Evolutionary conservation across 2,888 invertebrate genomes (phyloP).

Genomic region (Hirtodrosophila trivittata): DNA sequence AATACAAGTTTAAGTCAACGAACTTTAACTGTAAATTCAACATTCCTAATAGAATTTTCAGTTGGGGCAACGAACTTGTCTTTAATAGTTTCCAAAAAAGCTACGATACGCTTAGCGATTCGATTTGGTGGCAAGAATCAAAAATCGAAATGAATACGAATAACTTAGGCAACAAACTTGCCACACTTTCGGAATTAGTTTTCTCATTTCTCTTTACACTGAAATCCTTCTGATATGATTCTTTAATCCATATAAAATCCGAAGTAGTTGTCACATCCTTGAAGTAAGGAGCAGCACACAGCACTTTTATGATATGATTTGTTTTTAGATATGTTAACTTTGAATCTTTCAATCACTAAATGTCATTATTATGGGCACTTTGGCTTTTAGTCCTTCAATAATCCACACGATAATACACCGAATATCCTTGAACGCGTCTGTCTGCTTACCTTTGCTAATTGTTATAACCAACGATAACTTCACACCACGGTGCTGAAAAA

Average conservation of each 20-base stretch:
- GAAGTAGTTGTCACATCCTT: slow-evolving; percentile 49
- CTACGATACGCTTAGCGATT: slow-evolving; percentile 1
- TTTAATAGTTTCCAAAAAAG: neutral
- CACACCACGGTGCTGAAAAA: too few relatives aligned
- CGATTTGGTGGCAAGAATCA: too few relatives aligned
- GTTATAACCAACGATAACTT: slow-evolving; percentile 39
- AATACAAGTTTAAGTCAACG: slow-evolving; percentile 34
- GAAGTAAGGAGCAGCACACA: slow-evolving; percentile 40
- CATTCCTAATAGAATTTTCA: slow-evolving; percentile 14
- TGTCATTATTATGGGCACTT: slow-evolving; percentile 30
- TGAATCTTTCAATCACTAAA: slow-evolving; percentile 23
- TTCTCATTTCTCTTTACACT: slow-evolving; percentile 2
- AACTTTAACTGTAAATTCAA: slow-evolving; percentile 39
- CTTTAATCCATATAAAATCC: slow-evolving; percentile 37
- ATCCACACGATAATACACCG: slow-evolving; percentile 37
- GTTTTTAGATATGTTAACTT: slow-evolving; percentile 10
- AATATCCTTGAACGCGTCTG: slow-evolving; percentile 66
- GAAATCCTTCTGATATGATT: neutral
- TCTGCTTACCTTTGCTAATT: slow-evolving; percentile 63
- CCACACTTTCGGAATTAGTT: slow-evolving; percentile 12
- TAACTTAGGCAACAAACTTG: slow-evolving; percentile 43
- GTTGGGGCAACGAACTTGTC: slow-evolving; percentile 26
- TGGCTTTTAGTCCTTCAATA: slow-evolving; percentile 53
- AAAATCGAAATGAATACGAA: neutral
- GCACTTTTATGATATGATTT: slow-evolving; percentile 42